Base-by-base conservation (phyloP, 2,113 vertebrate species). In the Aphyosemion australe region DNA sequence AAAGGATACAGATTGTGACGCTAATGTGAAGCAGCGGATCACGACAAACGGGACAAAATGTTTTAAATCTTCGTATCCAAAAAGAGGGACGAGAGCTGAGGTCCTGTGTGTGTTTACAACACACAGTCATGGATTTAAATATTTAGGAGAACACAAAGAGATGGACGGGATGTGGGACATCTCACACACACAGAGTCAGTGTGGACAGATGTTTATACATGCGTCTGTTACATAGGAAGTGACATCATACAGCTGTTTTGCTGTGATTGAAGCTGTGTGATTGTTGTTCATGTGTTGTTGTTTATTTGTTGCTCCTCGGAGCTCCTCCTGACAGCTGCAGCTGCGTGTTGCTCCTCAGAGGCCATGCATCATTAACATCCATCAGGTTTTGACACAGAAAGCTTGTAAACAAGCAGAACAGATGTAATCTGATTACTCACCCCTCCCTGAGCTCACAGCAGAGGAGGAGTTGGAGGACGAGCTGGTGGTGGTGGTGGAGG, bases 371-470 rank as follows among this genome's bases (percentile, higher is more conserved):
- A 26, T 26, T 26, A 26, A 26, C 26, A 26, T 26, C 26, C 26
- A 26, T 26, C 26, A 26, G 26, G 26, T 26, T 26, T n/a, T 26
- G 26, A 26, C 26, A 26, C 26, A 26, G 26, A 26, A 26, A 26
- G 3, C 26, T 4, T 26, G 26, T 26, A 26, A 26, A 26, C 26
- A 26, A 26, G 26, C 26, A 26, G 26, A 26, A 42, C 41, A 42
- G 41, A 13, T 42, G 41, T 12, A 42, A 13, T 42, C 41, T 42
- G 41, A 66, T 8, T n/a, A 39, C 73, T 81, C 62, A 98, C 96
- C 96, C 93, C 94, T 95, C 80, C 92, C 95, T 10, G 93, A 78
- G 51, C 93, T 78, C 15, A 49, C 12, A 0, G 74, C 26, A 7
- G 95, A 73, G 43, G 83, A 71, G 34, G 83, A 75, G 71, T 54